Base-by-base conservation (phyloP, 2,888 invertebrate species). In the Erpobdella octoculata region DNA sequence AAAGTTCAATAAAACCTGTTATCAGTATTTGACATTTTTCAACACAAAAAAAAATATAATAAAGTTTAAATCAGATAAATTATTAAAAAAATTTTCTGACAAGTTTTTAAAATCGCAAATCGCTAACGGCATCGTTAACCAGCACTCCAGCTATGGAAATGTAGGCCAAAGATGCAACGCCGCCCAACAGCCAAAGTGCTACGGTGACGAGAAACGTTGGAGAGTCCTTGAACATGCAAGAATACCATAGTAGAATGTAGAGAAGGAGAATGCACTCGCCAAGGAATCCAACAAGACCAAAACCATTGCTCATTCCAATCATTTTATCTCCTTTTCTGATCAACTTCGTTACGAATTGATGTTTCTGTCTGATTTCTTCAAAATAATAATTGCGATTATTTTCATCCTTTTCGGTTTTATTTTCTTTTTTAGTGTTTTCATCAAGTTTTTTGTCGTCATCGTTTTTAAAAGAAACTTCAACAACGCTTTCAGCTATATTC, bases 251-350 rank as follows among this genome's bases (percentile, higher is more conserved):
- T 9, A 62, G 62, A 12, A 31, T 35, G 18, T 62, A 62, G 9
- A 62, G 35, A 9, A 31, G 8, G n/a, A 62, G 12, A 35, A 62
- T 62, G 1, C n/a, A n/a, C 18, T 62, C 62, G 5, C 31, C 18
- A 1, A 62, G 35, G 18, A 28, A 62, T 8, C 62, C 62, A 33
- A 31, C 35, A 33, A 62, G 28, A n/a, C 62, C 62, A 15, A n/a
- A 33, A 35, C 28, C 62, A 21, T 62, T 62, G 62, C 62, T 33
- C 31, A 62, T 35, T 28, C 62, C 6, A 35, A 62, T 31, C 9
- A 62, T 33, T 4, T 35, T 62, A 31, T 62, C 62, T 12, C n/a
- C 62, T 8, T 62, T 62, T 62, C 62, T 31, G 62, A 62, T 35
- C 31, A 62, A 35, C 62, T 62, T 62, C 33, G 62, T 62, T 9